Conservation (phyloP, 2,888 invertebrate species). For the Luffia ferchaultella region DNA sequence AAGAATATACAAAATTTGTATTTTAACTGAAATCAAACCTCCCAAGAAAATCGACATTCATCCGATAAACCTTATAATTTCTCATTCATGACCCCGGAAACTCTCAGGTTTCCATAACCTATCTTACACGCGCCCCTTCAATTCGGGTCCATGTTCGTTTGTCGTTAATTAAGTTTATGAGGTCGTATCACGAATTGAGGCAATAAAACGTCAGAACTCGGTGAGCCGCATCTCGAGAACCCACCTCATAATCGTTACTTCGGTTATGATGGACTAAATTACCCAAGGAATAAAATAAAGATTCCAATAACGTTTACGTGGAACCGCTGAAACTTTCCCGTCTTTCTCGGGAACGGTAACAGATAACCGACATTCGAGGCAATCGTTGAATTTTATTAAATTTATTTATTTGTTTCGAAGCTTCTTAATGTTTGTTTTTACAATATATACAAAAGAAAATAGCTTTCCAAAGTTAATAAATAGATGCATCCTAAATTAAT, state of each 20-base stretch:
- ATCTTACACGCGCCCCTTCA: not conserved
- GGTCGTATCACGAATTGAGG: conserved; percentile 28
- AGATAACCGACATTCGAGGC: not conserved
- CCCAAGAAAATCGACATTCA: no score
- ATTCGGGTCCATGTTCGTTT: conserved; percentile 14
- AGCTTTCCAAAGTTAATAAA: no score
- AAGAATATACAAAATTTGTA: no score
- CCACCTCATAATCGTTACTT: conserved; percentile 18
- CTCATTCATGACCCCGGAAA: no score
- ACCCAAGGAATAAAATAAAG: conserved; percentile 12
- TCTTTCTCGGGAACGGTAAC: not conserved
- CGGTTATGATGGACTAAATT: conserved; percentile 12
- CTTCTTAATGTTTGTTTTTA: no score
- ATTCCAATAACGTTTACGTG: conserved; percentile 5
- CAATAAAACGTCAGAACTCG: conserved; percentile 29
- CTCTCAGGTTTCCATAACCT: not conserved
- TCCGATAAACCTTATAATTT: no score
- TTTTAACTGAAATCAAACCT: no score
- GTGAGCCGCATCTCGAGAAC: conserved; percentile 19
- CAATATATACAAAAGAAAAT: no score
- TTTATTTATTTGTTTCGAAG: not conserved
- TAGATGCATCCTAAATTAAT: no score
- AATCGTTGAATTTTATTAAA: not conserved
- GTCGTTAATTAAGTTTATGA: conserved; percentile 37
- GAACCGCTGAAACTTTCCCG: not conserved